These are phyloP conservation scores for Otolemur crassicaudatus DNA, from an alignment of 2,797 vertebrate genomes.

Conservation along the genomic window DNA sequence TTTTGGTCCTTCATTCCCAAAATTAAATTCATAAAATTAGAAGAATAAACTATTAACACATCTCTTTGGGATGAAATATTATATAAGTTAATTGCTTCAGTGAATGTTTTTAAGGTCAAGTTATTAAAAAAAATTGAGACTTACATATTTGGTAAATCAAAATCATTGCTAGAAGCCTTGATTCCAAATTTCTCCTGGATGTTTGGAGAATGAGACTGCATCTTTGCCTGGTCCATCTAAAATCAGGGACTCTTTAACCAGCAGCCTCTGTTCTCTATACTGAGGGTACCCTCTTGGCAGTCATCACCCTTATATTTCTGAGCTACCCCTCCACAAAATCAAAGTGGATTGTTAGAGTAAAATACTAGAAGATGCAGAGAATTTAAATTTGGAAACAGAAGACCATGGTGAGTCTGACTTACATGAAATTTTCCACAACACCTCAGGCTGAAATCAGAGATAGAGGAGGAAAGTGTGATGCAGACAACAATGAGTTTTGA, in stretches of 20 bases:
- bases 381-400: background rate
- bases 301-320: background rate
- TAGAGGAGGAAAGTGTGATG: background rate
- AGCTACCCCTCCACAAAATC: background rate
- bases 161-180: rapidly evolving
- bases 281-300: rapidly evolving
- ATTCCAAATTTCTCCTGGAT: background rate
- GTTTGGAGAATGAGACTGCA: background rate
- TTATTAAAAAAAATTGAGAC: background rate
- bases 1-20: background rate
- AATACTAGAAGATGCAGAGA: background rate
- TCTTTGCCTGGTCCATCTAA: background rate
- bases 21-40: background rate
- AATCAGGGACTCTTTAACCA: background rate
- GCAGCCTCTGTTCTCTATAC: background rate
- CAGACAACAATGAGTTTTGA: background rate
- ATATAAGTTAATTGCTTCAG: background rate
- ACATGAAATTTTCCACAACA: background rate
- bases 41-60: background rate
- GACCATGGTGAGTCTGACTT: background rate
- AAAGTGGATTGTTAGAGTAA: background rate
- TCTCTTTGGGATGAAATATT: background rate
- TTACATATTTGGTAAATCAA: background rate
- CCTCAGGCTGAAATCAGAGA: background rate
- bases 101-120: background rate